Evolutionary conservation across 2,113 vertebrate genomes (phyloP).

Genomic region (Stigmatopora nigra): DNA sequence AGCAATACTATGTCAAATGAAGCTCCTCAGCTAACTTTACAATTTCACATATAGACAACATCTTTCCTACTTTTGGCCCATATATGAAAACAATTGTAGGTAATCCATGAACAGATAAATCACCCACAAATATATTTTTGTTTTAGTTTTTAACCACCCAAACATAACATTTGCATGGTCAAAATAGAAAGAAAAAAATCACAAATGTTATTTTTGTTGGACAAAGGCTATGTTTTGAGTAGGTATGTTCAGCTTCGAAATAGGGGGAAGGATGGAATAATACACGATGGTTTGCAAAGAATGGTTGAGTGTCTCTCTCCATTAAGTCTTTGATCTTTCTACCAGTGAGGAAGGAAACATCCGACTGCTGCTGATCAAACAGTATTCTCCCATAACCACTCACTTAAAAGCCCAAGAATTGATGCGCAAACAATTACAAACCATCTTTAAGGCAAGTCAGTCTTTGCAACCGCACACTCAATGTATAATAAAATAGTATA

Average conservation of each 20-base stretch:
- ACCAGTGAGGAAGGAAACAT: slow-evolving; percentile 29
- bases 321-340: slow-evolving; percentile 51
- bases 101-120: no score
- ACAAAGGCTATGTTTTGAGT: no score
- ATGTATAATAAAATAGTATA: not conserved
- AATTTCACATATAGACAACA: no score
- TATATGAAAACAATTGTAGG: no score
- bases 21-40: no score
- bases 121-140: no score
- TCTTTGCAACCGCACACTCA: not conserved
- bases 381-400: slow-evolving; percentile 26
- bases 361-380: slow-evolving; percentile 42
- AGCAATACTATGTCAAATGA: no score
- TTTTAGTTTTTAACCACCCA: no score
- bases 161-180: no score
- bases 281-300: not conserved
- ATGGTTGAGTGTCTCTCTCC: slow-evolving; percentile 34
- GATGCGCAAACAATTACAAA: slow-evolving; percentile 2
- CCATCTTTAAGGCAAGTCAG: slow-evolving; percentile 6
- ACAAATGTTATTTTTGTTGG: no score
- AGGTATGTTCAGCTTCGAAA: not conserved
- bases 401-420: slow-evolving; percentile 31
- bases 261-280: not conserved
- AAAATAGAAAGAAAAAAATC: no score
- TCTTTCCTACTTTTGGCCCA: no score